Percentiles rank a stretch among this genome's conserved stretches.
These are phyloP conservation scores for Ceratina calcarata DNA, from an alignment of 1,140 invertebrate species.

Conservation along the genomic window DNA sequence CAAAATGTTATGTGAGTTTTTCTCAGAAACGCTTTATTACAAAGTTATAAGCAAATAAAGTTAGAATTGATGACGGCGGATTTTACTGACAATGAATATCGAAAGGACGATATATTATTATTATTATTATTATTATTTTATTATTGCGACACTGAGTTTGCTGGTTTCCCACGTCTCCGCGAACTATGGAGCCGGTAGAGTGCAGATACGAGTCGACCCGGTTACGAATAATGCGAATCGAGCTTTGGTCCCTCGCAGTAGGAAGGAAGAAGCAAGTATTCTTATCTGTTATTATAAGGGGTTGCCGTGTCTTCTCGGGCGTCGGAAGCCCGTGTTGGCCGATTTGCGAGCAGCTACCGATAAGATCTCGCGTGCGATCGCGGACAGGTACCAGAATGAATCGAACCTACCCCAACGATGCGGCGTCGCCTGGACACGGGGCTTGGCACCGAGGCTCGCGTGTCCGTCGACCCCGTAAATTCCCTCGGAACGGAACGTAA, in stretches of 20 bases:
- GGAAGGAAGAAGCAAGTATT: neutral
- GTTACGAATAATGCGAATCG: no score
- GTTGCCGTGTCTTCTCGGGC: neutral
- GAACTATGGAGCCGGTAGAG: no score
- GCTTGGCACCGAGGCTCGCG: neutral
- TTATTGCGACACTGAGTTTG: no score
- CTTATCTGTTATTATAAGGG: neutral
- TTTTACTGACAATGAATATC: no score
- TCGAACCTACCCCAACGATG: slow-evolving; percentile 54
- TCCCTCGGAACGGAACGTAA: neutral
- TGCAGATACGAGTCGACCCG: no score
- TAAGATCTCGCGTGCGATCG: slow-evolving; percentile 51
- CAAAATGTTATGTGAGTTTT: no score
- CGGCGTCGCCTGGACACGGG: slow-evolving; percentile 52
- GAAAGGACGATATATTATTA: no score
- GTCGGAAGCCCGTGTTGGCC: neutral
- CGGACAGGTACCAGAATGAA: slow-evolving; percentile 11
- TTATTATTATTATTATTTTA: no score
- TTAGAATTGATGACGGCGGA: no score
- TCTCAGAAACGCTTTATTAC: no score
- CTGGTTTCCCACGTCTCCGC: no score
- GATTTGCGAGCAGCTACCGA: slow-evolving; percentile 34
- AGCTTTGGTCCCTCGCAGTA: neutral
- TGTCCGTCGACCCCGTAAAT: slow-evolving; percentile 24
- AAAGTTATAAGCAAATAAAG: no score